phyloP scores from a whole-genome alignment of 30 jellyfish, hydroid and myxozoan species.

The Calvadosia cruxmelitensis region DNA sequence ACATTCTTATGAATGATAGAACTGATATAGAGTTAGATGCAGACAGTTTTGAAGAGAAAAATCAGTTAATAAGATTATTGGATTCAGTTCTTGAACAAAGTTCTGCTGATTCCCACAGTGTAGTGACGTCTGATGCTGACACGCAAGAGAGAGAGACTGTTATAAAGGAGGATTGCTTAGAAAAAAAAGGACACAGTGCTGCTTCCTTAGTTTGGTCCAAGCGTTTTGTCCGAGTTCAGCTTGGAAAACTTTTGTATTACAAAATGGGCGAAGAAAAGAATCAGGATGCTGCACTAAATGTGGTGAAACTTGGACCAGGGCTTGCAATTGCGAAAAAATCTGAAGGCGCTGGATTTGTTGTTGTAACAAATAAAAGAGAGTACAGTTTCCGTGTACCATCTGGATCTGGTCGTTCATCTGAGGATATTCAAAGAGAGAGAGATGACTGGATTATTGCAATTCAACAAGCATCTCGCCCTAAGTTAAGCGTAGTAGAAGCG shows the following conservation, averaged over 20 bases:
- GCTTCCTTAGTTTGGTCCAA: slow-evolving; percentile 78
- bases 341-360: slow-evolving; percentile 56
- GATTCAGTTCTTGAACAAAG: slow-evolving; percentile 44
- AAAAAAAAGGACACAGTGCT: slow-evolving; percentile 86
- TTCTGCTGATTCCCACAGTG: slow-evolving; percentile 6
- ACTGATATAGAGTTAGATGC: slow-evolving; percentile 77
- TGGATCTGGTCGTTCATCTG: slow-evolving; percentile 2
- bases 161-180: slow-evolving; percentile 55
- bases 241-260: slow-evolving; percentile 67
- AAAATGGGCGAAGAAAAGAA: slow-evolving; percentile 66
- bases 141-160: slow-evolving; percentile 15
- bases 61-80: slow-evolving; percentile 47
- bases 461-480: slow-evolving; percentile 68
- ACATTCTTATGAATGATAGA: slow-evolving; percentile 41
- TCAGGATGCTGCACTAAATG: slow-evolving; percentile 60
- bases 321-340: slow-evolving; percentile 39
- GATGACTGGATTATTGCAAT: slow-evolving; percentile 87
- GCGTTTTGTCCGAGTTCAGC: slow-evolving; percentile 50
- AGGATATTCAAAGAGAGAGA: slow-evolving; percentile 35
- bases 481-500: slow-evolving; percentile 16
- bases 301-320: slow-evolving; percentile 42
- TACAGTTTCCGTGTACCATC: slow-evolving; percentile 58
- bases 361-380: slow-evolving; percentile 45
- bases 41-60: slow-evolving; percentile 52
- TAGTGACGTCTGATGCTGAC: slow-evolving; percentile 16